A percentile compares a stretch with the other conserved stretches of the same genome.
These are phyloP conservation scores for Hippolais icterina DNA, from an alignment of 2,113 vertebrate genomes.

Conservation along the genomic window DNA sequence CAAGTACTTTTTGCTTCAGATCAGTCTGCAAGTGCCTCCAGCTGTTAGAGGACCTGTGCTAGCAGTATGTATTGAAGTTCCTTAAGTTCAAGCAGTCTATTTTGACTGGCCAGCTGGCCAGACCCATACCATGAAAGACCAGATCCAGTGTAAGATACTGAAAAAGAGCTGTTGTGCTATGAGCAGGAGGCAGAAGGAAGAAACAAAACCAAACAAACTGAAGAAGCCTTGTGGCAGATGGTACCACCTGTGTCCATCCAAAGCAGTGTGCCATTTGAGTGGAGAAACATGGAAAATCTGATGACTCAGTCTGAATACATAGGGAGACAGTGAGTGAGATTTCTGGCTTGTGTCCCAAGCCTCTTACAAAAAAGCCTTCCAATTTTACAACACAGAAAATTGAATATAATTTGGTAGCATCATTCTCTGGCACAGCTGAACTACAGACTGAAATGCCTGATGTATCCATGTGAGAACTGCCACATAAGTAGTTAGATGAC, in stretches of 20 bases:
- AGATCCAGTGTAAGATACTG: not conserved
- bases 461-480: not conserved
- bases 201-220: not conserved
- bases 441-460: not conserved
- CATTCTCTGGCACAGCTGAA: not conserved
- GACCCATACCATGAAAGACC: not conserved
- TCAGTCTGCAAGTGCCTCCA: not conserved
- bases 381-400: conserved; percentile 11
- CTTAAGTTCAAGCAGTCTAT: not conserved
- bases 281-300: conserved; percentile 36
- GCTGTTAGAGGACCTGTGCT: not conserved
- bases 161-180: conserved; percentile 27
- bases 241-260: conserved; percentile 19
- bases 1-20: not conserved
- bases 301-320: conserved; percentile 28
- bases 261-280: conserved; percentile 12
- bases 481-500: not conserved
- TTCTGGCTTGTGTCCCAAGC: conserved; percentile 20
- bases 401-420: conserved; percentile 5
- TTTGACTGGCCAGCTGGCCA: not conserved
- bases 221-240: conserved; percentile 8
- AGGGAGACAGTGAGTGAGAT: conserved; percentile 2
- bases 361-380: not conserved
- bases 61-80: not conserved
- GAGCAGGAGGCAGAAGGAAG: not conserved